Evolutionary conservation across 2,113 vertebrate genomes (phyloP).

Genomic region (Acrocephalus kingi): DNA sequence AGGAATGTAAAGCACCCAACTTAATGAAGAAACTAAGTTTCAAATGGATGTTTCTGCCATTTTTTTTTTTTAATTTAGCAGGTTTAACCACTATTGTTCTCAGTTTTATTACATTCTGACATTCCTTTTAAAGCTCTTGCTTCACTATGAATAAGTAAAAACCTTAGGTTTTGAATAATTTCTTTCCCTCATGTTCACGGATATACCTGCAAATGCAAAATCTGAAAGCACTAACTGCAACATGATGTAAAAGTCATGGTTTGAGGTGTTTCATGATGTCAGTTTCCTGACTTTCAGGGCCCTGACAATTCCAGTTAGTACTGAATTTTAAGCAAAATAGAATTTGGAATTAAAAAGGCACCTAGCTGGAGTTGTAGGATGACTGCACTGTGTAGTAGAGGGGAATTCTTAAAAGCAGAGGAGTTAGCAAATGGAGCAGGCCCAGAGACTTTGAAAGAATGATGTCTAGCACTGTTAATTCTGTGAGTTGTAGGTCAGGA

Average conservation of each 20-base stretch:
- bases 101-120: not conserved
- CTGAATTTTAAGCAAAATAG: not conserved
- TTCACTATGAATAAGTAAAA: not conserved
- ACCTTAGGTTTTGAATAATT: not conserved
- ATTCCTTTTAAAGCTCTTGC: not conserved
- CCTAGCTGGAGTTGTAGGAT: not conserved
- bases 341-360: not conserved
- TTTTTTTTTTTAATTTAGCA: not conserved
- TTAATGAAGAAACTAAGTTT: not conserved
- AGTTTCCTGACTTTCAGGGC: not conserved
- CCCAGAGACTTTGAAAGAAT: not conserved
- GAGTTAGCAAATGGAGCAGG: not conserved
- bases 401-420: not conserved
- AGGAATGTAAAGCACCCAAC: not conserved
- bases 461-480: not conserved
- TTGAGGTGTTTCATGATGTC: not conserved
- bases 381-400: not conserved
- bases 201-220: not conserved
- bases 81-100: not conserved
- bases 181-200: not conserved
- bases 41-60: not conserved
- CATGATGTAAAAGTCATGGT: not conserved
- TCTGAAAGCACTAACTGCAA: not conserved
- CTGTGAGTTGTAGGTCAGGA: not conserved
- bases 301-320: not conserved